phyloP scores from a whole-genome alignment of 2,797 vertebrate genomes.

The Sarcoramphus papa region DNA sequence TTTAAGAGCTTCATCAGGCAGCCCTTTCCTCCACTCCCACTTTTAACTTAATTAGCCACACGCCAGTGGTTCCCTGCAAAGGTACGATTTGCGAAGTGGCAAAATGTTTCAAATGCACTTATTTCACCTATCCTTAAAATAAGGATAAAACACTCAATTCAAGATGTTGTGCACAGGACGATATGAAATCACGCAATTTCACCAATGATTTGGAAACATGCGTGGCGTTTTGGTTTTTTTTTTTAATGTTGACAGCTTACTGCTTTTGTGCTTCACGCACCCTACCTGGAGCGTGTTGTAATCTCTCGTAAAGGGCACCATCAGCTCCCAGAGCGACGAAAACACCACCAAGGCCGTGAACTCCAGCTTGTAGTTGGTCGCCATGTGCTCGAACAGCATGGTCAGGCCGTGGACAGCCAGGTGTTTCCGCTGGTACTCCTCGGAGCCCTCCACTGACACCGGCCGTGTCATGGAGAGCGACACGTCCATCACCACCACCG shows the following conservation, averaged over 20 bases:
- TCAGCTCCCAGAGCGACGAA: slow-evolving; percentile 93
- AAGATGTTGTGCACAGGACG: accelerated
- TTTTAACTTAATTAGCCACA: neutral
- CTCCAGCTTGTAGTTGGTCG: slow-evolving; percentile 94
- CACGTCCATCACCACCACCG: slow-evolving; percentile 93
- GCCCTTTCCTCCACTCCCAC: neutral
- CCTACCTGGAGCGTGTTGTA: slow-evolving; percentile 94
- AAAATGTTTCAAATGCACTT: neutral
- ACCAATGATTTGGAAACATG: accelerated
- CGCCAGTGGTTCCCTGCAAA: neutral
- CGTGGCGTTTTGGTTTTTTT: accelerated
- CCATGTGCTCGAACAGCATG: slow-evolving; percentile 98
- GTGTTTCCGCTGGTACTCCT: slow-evolving; percentile 95
- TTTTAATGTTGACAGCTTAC: accelerated
- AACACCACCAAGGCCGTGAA: slow-evolving; percentile 94
- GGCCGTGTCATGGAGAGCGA: slow-evolving; percentile 98
- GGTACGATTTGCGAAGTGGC: accelerated
- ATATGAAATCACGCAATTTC: neutral
- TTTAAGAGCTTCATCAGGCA: neutral
- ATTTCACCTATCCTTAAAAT: neutral
- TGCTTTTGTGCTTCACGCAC: accelerated
- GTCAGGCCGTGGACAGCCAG: slow-evolving; percentile 93
- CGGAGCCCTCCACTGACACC: slow-evolving; percentile 86
- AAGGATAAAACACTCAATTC: neutral
- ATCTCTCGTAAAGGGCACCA: slow-evolving; percentile 97